These are phyloP conservation scores for western clawed frog (Xenopus tropicalis) DNA, from an alignment of 2,113 vertebrate genomes.

Conservation along the genomic window UCB_Xtro_10.0 CM004445.2:134061001-134061500, in stretches of 20 bases:
- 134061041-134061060: slow-evolving; percentile 22
- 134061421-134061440: neutral
- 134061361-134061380: slow-evolving; percentile 55
- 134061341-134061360: slow-evolving; percentile 33
- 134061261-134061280: slow-evolving; percentile 28
- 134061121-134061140: slow-evolving; percentile 46
- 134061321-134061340: slow-evolving; percentile 26
- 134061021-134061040: slow-evolving; percentile 39
- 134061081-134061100: slow-evolving; percentile 36
- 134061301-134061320: slow-evolving; percentile 18
- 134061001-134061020: slow-evolving; percentile 29
- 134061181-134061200: slow-evolving; percentile 40
- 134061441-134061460: slow-evolving; percentile 33
- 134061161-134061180: slow-evolving; percentile 23
- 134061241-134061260: slow-evolving; percentile 19
- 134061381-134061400: slow-evolving; percentile 52
- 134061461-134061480: slow-evolving; percentile 12
- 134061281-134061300: slow-evolving; percentile 7
- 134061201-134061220: slow-evolving; percentile 45
- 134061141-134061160: slow-evolving; percentile 43
- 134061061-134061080: slow-evolving; percentile 44
- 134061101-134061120: slow-evolving; percentile 45
- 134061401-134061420: slow-evolving; percentile 48
- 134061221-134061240: neutral
- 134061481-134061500: neutral